A percentile compares a stretch with the other conserved stretches of the same genome.
phyloP scores from a whole-genome alignment of 1,140 invertebrate genomes.

The Schlechtendalia chinensis region DNA sequence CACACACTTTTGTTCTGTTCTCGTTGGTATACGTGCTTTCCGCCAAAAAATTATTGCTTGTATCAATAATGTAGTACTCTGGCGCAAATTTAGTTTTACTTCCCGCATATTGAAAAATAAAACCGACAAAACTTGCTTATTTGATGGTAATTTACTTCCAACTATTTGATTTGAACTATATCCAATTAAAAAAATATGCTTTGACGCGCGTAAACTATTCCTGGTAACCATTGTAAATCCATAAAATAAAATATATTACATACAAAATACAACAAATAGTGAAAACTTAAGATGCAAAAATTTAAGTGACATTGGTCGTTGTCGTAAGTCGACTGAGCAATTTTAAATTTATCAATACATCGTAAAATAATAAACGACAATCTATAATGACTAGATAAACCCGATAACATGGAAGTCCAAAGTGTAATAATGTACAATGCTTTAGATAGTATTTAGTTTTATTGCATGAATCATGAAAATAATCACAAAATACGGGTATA shows the following conservation, averaged over 20 bases:
- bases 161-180: conserved; percentile 45
- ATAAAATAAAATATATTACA: neutral
- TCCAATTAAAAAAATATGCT: conserved; percentile 9
- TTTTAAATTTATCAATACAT: neutral
- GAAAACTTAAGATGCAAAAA: conserved; percentile 9
- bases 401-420: no score
- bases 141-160: no score
- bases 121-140: no score
- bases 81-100: conserved; percentile 46
- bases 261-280: neutral
- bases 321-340: conserved; percentile 22
- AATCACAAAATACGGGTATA: no score
- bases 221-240: conserved; percentile 1
- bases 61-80: conserved; percentile 50
- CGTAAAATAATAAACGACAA: neutral
- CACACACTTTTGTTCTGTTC: conserved; percentile 50
- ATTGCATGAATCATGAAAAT: neutral
- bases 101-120: conserved; percentile 51
- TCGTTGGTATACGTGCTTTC: conserved; percentile 51
- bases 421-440: neutral
- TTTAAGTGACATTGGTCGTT: neutral
- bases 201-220: neutral
- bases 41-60: conserved; percentile 51
- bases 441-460: neutral
- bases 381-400: no score